Evolutionary conservation across 2,113 vertebrate genomes (phyloP).

Genomic region (Paralichthys olivaceus): DNA sequence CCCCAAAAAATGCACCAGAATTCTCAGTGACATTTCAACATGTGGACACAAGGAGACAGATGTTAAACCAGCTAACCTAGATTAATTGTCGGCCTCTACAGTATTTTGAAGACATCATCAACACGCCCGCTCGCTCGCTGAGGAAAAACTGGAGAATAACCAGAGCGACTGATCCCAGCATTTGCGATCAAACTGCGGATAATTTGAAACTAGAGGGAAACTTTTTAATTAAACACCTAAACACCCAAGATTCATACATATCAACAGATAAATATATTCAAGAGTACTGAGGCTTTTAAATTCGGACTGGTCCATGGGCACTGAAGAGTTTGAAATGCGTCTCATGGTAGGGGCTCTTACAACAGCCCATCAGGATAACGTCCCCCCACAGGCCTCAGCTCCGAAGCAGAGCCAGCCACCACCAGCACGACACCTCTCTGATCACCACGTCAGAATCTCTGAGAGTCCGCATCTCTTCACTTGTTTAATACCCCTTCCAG

Average conservation of each 20-base stretch:
- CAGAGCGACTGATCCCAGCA: too few relatives aligned
- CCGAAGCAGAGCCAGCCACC: conserved; percentile 51
- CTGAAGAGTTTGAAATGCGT: background rate
- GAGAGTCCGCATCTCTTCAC: conserved; percentile 76
- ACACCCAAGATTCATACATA: background rate
- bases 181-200: background rate
- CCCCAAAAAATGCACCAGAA: background rate
- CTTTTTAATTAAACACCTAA: too few relatives aligned
- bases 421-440: conserved; percentile 74
- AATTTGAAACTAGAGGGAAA: background rate
- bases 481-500: conserved; percentile 68
- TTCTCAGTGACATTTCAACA: too few relatives aligned
- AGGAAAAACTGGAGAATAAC: too few relatives aligned
- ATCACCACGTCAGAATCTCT: conserved; percentile 60
- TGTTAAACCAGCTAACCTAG: too few relatives aligned
- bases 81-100: too few relatives aligned
- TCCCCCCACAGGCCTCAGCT: conserved; percentile 52
- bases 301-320: background rate
- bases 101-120: too few relatives aligned
- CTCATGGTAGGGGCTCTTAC: conserved; percentile 19
- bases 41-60: too few relatives aligned
- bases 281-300: conserved; percentile 4
- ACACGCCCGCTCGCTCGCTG: too few relatives aligned
- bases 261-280: conserved; percentile 1
- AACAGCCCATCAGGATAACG: conserved; percentile 31